phyloP scores from a whole-genome alignment of 2,113 vertebrate species.

The Tympanuchus pallidicinctus region DNA sequence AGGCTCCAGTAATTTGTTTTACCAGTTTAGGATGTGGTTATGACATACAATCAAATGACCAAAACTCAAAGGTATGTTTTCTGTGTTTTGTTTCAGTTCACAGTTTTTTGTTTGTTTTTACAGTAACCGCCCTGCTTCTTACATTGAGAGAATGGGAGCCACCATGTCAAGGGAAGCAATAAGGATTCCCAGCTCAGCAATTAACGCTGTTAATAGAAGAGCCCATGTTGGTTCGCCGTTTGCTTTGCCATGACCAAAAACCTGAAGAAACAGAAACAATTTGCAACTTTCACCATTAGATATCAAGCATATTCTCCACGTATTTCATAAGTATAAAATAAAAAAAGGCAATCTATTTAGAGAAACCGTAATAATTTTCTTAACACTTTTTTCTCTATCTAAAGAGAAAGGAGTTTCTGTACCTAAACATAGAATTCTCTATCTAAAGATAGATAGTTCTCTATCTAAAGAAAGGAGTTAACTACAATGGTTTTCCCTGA shows the following conservation, averaged over 20 bases:
- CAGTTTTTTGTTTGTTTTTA: not conserved
- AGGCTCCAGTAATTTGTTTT: not conserved
- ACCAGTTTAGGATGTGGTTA: not conserved
- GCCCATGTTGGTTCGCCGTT: constrained; percentile 98
- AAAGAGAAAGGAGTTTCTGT: not conserved
- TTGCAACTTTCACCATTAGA: not conserved
- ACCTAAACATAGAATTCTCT: not conserved
- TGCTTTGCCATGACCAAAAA: constrained; percentile 94
- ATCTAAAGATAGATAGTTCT: not conserved
- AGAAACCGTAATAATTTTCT: not conserved
- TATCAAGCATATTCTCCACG: not conserved
- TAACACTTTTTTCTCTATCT: not conserved
- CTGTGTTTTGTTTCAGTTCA: not conserved
- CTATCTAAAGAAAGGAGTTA: not conserved
- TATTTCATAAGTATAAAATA: not conserved
- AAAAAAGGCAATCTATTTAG: not conserved
- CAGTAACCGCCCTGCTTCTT: constrained; percentile 38
- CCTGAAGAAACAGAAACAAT: constrained; percentile 69
- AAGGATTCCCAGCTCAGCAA: constrained; percentile 96
- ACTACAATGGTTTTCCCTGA: not conserved
- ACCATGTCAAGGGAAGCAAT: constrained; percentile 99
- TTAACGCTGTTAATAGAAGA: constrained; percentile 91
- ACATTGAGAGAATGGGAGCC: constrained; percentile 99
- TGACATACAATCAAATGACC: not conserved
- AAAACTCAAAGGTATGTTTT: not conserved